phyloP scores from a whole-genome alignment of 2,888 invertebrate species.

The Schrankia costaestrigalis region DNA sequence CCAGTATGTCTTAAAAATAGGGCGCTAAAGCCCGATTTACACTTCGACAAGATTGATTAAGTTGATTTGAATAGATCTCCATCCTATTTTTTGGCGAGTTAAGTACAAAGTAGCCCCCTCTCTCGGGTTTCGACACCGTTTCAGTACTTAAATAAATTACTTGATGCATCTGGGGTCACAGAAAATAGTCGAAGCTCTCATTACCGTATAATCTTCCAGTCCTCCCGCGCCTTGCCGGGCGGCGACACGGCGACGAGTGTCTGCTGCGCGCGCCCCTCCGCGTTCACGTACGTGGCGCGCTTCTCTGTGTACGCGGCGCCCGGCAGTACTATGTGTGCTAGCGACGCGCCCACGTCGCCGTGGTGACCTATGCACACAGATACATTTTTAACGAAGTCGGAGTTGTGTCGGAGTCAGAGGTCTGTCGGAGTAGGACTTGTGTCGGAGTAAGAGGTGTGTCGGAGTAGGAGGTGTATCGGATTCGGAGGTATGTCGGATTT shows the following conservation, averaged over 20 bases:
- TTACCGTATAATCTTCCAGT: conserved; percentile 95
- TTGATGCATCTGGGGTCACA: not conserved
- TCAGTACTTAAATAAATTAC: no score
- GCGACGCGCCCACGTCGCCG: conserved; percentile 95
- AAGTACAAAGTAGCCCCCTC: no score
- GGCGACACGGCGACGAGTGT: conserved; percentile 92
- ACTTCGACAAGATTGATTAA: no score
- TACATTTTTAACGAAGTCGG: not conserved
- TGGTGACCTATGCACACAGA: conserved; percentile 87
- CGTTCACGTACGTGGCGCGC: conserved; percentile 97
- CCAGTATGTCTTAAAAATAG: no score
- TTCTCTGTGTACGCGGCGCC: conserved; percentile 99
- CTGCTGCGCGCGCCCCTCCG: conserved; percentile 97
- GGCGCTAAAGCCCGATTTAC: no score
- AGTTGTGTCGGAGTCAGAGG: not conserved
- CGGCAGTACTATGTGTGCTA: conserved; percentile 96
- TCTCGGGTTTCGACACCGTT: no score
- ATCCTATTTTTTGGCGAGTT: no score
- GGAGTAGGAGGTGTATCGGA: no score
- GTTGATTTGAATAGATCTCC: no score
- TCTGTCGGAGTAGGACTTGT: no score
- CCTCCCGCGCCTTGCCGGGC: conserved; percentile 95
- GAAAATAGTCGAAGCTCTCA: not conserved
- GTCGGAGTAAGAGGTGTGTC: no score
- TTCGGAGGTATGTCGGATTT: no score